A percentile compares a stretch with the other conserved stretches of the same genome.
phyloP scores from a whole-genome alignment of 2,888 invertebrate species.

The Tenthredo mesomela region DNA sequence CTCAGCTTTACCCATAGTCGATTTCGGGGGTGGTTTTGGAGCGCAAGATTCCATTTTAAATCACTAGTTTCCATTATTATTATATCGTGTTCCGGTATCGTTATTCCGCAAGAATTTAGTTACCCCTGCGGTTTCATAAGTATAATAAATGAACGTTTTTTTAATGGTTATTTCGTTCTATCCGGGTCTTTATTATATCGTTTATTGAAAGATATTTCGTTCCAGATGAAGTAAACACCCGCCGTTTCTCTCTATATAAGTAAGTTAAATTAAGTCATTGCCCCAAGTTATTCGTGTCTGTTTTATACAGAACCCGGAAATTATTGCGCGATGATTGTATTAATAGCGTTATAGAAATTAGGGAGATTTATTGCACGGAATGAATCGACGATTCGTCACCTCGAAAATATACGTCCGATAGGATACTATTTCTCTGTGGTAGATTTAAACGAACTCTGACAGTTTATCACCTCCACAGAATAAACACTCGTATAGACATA shows the following conservation, averaged over 20 bases:
- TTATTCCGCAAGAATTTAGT: not conserved
- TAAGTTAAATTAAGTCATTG: not conserved
- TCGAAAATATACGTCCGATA: not conserved
- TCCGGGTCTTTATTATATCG: not conserved
- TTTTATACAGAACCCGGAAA: not conserved
- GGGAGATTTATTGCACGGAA: not conserved
- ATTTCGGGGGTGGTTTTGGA: not conserved
- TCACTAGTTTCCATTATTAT: constrained; percentile 37
- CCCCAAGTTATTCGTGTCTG: not conserved
- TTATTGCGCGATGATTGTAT: not conserved
- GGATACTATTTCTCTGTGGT: too few relatives aligned
- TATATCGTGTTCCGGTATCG: constrained; percentile 3
- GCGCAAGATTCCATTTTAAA: constrained; percentile 17
- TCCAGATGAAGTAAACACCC: not conserved
- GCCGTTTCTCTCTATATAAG: not conserved
- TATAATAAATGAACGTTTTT: not conserved
- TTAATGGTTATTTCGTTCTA: not conserved
- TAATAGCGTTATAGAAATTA: not conserved
- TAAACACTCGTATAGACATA: not conserved
- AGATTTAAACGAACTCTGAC: not conserved
- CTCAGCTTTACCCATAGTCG: not conserved
- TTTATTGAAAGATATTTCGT: not conserved
- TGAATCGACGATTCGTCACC: not conserved
- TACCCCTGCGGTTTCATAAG: not conserved
- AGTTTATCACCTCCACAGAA: not conserved